Conservation (phyloP, 2,113 vertebrate genomes). For the Callospermophilus lateralis region DNA sequence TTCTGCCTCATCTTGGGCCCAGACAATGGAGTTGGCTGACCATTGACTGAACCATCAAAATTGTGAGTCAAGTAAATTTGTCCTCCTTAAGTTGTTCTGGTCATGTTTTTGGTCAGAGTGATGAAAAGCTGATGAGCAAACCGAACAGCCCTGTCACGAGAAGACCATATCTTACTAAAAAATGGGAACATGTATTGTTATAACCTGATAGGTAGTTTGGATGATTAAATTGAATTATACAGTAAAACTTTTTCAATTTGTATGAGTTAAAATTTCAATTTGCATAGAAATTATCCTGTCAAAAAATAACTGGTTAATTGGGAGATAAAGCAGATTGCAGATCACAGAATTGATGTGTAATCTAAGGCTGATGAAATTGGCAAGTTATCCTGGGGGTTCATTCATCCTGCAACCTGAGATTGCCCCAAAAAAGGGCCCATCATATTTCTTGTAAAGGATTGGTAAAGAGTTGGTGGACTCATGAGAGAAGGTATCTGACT, state of each 20-base stretch:
- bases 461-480: background rate
- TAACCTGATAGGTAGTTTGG: background rate
- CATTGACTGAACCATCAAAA: too few relatives aligned
- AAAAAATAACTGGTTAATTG: background rate
- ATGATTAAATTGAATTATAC: background rate
- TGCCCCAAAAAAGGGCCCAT: too few relatives aligned
- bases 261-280: background rate
- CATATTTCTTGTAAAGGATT: background rate
- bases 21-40: too few relatives aligned
- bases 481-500: background rate
- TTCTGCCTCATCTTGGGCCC: too few relatives aligned
- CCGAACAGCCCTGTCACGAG: background rate
- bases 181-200: background rate
- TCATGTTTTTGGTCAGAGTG: too few relatives aligned
- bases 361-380: background rate
- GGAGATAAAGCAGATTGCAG: background rate
- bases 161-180: background rate
- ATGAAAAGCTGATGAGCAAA: too few relatives aligned
- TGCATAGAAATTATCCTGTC: background rate
- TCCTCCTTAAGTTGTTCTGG: too few relatives aligned
- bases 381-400: too few relatives aligned
- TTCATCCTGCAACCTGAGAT: too few relatives aligned
- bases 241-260: background rate
- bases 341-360: background rate
- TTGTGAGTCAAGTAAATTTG: too few relatives aligned